These are phyloP conservation scores for Polydrusus pterygomalis DNA, from an alignment of 2,888 invertebrate species.

Conservation along the genomic window DNA sequence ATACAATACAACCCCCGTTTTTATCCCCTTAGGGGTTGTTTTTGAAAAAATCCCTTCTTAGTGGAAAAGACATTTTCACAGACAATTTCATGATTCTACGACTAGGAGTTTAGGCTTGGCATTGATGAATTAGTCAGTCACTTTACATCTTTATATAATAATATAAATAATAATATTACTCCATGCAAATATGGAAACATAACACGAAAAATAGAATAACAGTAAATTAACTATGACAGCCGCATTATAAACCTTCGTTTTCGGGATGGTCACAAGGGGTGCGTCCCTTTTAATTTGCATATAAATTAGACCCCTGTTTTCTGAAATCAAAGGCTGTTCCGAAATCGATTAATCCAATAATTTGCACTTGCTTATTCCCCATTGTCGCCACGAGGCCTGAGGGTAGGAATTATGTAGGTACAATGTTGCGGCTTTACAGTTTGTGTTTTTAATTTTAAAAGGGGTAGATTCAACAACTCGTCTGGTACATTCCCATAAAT, in stretches of 20 bases:
- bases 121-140: no score
- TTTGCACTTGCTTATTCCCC: slow-evolving; percentile 10
- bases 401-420: not conserved
- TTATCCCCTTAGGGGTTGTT: no score
- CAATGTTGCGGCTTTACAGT: not conserved
- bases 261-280: not conserved
- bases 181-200: not conserved
- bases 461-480: no score
- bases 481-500: no score
- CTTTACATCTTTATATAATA: no score
- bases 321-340: slow-evolving; percentile 18
- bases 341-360: slow-evolving; percentile 17
- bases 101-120: no score
- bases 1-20: no score
- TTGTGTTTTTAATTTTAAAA: not conserved
- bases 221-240: not conserved
- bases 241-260: not conserved
- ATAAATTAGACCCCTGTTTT: slow-evolving; percentile 29
- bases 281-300: slow-evolving; percentile 34
- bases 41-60: no score
- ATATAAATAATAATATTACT: no score
- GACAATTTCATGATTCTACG: no score
- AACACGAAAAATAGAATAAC: not conserved
- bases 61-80: no score
- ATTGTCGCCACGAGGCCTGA: not conserved